phyloP scores from a whole-genome alignment of 2,888 invertebrate species.

The Drosophila infuscata region DNA sequence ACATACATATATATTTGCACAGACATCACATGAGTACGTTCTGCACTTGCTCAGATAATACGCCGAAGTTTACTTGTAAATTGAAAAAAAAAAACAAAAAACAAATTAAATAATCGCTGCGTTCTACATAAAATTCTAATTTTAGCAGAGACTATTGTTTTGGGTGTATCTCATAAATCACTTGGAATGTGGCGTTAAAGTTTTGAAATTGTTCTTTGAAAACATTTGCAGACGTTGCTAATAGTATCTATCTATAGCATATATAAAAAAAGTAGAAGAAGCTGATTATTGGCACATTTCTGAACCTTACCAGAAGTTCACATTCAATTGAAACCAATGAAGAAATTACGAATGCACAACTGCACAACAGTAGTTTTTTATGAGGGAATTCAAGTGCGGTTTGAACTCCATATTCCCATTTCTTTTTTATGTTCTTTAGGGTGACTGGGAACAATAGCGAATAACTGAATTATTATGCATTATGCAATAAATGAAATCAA shows the following conservation, averaged over 20 bases:
- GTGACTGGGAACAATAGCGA: constrained; percentile 4
- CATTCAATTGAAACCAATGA: constrained; percentile 71
- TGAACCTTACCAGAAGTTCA: constrained; percentile 38
- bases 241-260: neutral
- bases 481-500: constrained; percentile 10
- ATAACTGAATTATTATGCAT: constrained; percentile 7
- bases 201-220: constrained; percentile 14
- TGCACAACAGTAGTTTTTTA: constrained; percentile 48
- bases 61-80: neutral
- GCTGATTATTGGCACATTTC: neutral
- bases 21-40: neutral
- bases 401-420: constrained; percentile 87
- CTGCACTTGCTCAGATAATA: neutral
- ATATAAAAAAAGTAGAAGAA: neutral
- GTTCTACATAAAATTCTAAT: constrained; percentile 41
- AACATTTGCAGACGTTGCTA: constrained; percentile 15
- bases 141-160: constrained; percentile 43
- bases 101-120: neutral
- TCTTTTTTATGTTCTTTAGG: neutral
- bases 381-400: constrained; percentile 84
- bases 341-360: constrained; percentile 65
- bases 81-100: no score
- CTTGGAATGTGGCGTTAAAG: constrained; percentile 27
- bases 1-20: neutral
- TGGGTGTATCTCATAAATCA: constrained; percentile 45